These are phyloP conservation scores for Probosciger aterrimus DNA, from an alignment of 2,113 vertebrate species.

Conservation along the genomic window DNA sequence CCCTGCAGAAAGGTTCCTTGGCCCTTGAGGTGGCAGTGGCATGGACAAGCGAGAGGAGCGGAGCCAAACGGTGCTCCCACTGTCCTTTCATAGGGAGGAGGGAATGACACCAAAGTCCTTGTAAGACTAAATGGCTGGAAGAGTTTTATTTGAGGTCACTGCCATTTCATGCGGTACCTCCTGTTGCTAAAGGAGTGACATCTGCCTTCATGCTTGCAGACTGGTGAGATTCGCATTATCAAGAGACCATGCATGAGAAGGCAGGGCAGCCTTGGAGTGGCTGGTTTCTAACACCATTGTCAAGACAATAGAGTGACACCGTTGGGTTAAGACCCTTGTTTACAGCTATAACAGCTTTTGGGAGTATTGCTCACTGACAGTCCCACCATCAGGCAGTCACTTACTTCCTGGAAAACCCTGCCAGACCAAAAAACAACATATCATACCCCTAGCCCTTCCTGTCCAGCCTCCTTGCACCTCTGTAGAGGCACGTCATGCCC, in stretches of 20 bases:
- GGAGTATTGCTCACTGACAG: not conserved
- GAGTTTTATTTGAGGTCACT: not conserved
- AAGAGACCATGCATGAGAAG: not conserved
- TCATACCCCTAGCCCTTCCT: not conserved
- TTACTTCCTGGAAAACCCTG: not conserved
- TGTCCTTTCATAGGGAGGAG: rapidly evolving
- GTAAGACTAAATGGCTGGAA: not conserved
- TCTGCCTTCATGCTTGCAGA: rapidly evolving
- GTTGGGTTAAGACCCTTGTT: not conserved
- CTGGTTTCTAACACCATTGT: rapidly evolving
- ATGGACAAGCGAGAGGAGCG: not conserved
- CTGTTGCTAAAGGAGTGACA: not conserved
- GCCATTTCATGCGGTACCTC: not conserved
- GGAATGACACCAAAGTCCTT: not conserved
- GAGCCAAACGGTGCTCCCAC: rapidly evolving
- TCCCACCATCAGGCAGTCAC: not conserved
- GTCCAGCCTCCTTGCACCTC: not conserved
- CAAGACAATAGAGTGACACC: not conserved
- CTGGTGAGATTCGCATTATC: not conserved
- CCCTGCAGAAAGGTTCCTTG: not conserved
- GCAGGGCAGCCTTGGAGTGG: not conserved
- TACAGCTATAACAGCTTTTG: not conserved
- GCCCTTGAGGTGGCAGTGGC: not conserved
- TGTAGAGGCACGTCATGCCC: not conserved
- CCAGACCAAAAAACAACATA: not conserved